Evolutionary conservation across 2,888 invertebrate species (phyloP), one percentile per base, ranked within the genome.

Genomic region (Iphiclides podalirius): DNA sequence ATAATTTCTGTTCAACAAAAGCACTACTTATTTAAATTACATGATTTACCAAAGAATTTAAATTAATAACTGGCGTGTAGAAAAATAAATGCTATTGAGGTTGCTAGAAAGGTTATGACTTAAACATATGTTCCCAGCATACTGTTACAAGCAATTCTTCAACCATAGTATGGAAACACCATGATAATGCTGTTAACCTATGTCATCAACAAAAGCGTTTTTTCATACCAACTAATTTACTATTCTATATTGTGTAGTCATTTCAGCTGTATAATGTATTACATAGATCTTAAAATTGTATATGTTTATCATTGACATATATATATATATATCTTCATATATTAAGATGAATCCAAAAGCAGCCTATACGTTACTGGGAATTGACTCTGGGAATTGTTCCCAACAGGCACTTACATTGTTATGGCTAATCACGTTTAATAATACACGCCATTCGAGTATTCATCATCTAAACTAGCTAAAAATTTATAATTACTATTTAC

Each of bases 301-400:
- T 31, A n/a, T 11, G 31, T 31, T 26, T n/a, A n/a, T 11, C 8
- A n/a, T 11, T 11, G 9, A 26, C 31, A 31, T 55, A 51, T 52
- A 20, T 6, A 20, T n/a, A n/a, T 4, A 54, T 46, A 52, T 48
- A 53, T 26, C 36, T n/a, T 28, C 42, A 34, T 47, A 47, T 28
- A 39, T 35, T 50, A 40, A 36, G 43, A n/a, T n/a, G n/a, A 44
- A 11, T 23, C 28, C 2, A 14, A 14, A 28, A 45, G 45, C 44
- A 44, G 39, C 23, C 47, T 47, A 37, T 43, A 14, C 4, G 40
- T 36, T 42, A 36, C 36, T 37, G 14, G 15, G 23, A 49, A 49
- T 49, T 49, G 48, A 49, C 48, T 26, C 16, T 23, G 13, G 34
- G 17, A 23, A 16, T 3, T 3, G 17, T 7, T 20, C 36, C 26